These are phyloP conservation scores for Tenodera sinensis DNA, from an alignment of 2,888 invertebrate species.

Conservation along the genomic window DNA sequence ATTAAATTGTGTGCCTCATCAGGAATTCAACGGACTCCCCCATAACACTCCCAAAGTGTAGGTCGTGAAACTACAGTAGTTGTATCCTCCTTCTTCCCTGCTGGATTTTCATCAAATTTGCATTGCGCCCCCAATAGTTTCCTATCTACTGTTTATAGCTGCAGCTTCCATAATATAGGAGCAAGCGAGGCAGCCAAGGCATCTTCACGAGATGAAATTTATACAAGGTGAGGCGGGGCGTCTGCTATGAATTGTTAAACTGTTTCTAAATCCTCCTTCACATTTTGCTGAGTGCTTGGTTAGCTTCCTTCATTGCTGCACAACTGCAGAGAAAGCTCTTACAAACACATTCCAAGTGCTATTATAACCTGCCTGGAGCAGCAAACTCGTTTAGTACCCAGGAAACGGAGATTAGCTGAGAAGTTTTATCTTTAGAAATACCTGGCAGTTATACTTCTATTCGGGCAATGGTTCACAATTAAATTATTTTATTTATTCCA, in stretches of 20 bases:
- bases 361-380: background rate
- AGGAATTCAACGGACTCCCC: background rate
- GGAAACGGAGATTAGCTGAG: too few species aligned
- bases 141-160: slow-evolving; percentile 11
- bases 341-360: background rate
- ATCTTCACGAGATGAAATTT: slow-evolving; percentile 12
- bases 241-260: background rate
- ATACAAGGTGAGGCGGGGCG: background rate
- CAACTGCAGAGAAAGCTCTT: background rate
- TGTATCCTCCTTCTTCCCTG: background rate
- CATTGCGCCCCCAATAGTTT: slow-evolving; percentile 1
- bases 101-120: slow-evolving; percentile 16
- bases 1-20: background rate
- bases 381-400: too few species aligned
- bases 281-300: background rate
- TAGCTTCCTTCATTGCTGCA: background rate
- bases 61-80: background rate
- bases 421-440: too few species aligned
- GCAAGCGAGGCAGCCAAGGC: background rate
- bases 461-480: too few species aligned
- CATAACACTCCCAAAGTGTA: background rate
- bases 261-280: background rate
- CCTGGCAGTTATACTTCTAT: too few species aligned
- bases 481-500: too few species aligned
- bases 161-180: slow-evolving; percentile 11